Evolutionary conservation across 2,888 invertebrate genomes (phyloP), one percentile per base, ranked within the genome.

Genomic region (Clusia tigrina): DNA sequence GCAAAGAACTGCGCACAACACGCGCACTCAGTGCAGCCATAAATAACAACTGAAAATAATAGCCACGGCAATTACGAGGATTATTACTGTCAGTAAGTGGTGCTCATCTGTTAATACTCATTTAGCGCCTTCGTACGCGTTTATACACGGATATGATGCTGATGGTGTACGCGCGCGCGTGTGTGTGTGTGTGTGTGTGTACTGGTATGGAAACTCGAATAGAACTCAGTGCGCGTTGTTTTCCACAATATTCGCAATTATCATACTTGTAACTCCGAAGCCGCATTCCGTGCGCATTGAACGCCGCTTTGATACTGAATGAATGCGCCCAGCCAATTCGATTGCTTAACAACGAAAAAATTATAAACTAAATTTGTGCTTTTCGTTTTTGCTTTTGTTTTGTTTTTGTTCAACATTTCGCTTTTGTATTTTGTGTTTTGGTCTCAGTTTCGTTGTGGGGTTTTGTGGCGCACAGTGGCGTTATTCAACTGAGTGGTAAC

Each of bases 281-380:
- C 63, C 68, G 63, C 71, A 70, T 71, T 70, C 74, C 69, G 63
- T 60, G 72, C 76, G 74, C 77, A 73, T 67, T 71, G 77, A 80
- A 76, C 72, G 79, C 78, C 78, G 79, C 75, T 80, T 77, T 75
- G 74, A 77, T 78, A 82, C 82, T 82, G 78, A 78, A 67, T 65
- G 70, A 66, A 67, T 38, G 62, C 59, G 59, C 20, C 48, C 48
- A 48, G 20, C n/a, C 42, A 17, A 6, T 48, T 20, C 20, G 48
- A 48, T 48, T 48, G 42, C 42, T 42, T 20, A 48, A 48, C 48
- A 48, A 22, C 22, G 48, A 22, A n/a, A n/a, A n/a, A 48, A 48
- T 48, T 48, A 5, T 20, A 48, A 48, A 48, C 48, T 42, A 22
- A 48, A 48, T 22, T 48, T 48, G 48, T 48, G 5, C 5, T 48